phyloP scores from a whole-genome alignment of 1,140 invertebrate genomes.

The Tetraneura akinire region DNA sequence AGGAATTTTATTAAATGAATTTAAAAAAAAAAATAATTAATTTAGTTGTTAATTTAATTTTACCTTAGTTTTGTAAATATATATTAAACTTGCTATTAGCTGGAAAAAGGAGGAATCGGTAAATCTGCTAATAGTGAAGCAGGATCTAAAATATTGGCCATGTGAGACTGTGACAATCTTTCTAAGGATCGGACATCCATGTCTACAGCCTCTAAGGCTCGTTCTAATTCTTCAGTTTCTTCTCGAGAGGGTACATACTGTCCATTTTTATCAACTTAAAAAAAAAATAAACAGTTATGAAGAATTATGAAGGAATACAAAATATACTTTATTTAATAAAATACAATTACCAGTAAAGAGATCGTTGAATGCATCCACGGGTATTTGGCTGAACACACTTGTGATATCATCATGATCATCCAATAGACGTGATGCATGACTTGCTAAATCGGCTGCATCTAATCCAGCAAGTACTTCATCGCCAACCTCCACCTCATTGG shows the following conservation, averaged over 20 bases:
- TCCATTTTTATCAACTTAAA: slow-evolving; percentile 70
- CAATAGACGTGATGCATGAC: slow-evolving; percentile 59
- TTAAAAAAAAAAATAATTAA: slow-evolving; percentile 1
- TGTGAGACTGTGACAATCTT: slow-evolving; percentile 52
- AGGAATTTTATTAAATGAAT: background rate
- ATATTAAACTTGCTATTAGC: slow-evolving; percentile 32
- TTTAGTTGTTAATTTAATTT: background rate
- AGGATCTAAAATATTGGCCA: slow-evolving; percentile 55
- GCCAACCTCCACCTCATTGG: slow-evolving; percentile 56
- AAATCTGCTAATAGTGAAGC: slow-evolving; percentile 44
- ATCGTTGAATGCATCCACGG: slow-evolving; percentile 88
- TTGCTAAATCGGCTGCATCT: slow-evolving; percentile 56
- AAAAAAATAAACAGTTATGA: background rate
- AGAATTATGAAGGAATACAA: background rate
- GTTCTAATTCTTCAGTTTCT: slow-evolving; percentile 80
- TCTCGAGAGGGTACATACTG: slow-evolving; percentile 73
- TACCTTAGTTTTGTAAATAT: slow-evolving; percentile 30
- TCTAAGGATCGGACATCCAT: slow-evolving; percentile 72
- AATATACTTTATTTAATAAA: too few relatives aligned
- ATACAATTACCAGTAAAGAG: slow-evolving; percentile 74
- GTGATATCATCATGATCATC: slow-evolving; percentile 88
- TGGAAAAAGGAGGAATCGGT: slow-evolving; percentile 45
- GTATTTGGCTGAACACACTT: slow-evolving; percentile 84
- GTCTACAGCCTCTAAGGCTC: slow-evolving; percentile 78
- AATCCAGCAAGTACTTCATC: slow-evolving; percentile 61